Evolutionary conservation across 2,797 vertebrate species (phyloP).

Genomic region (Eulemur rubriventer): DNA sequence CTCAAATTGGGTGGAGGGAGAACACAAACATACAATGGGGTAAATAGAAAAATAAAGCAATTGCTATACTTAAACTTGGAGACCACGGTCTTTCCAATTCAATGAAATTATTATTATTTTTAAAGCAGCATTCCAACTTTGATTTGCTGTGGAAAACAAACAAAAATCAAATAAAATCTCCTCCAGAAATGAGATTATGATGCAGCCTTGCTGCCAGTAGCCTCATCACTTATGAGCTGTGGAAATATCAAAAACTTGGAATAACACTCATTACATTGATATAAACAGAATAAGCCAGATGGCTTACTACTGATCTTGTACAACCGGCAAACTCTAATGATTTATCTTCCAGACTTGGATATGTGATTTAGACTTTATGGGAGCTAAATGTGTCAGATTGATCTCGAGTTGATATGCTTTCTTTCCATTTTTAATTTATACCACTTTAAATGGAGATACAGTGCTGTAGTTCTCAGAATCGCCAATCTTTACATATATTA

Average conservation of each 20-base stretch:
- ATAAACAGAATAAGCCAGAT: constrained; percentile 69
- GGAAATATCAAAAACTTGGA: constrained; percentile 74
- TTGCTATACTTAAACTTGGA: neutral
- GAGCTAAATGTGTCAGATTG: constrained; percentile 35
- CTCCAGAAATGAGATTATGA: constrained; percentile 40
- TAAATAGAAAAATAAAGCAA: neutral
- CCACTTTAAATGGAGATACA: neutral
- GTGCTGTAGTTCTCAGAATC: constrained; percentile 30
- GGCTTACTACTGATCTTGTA: constrained; percentile 61
- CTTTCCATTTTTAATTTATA: constrained; percentile 55
- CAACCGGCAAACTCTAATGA: constrained; percentile 36
- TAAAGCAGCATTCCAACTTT: constrained; percentile 1
- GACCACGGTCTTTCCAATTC: neutral
- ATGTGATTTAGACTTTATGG: constrained; percentile 58
- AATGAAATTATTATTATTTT: neutral
- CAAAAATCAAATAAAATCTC: constrained; percentile 34
- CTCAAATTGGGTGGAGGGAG: neutral
- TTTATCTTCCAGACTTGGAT: constrained; percentile 57
- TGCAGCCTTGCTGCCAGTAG: constrained; percentile 1
- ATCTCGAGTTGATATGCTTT: constrained; percentile 39
- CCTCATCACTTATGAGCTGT: constrained; percentile 53
- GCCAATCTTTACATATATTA: neutral
- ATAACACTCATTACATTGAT: constrained; percentile 47
- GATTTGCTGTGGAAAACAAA: constrained; percentile 57
- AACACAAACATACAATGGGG: neutral